Percentiles rank a stretch among this genome's conserved stretches.
Conservation (phyloP, 2,797 vertebrate genomes). For the Petrocephalus schoutedeni region DNA sequence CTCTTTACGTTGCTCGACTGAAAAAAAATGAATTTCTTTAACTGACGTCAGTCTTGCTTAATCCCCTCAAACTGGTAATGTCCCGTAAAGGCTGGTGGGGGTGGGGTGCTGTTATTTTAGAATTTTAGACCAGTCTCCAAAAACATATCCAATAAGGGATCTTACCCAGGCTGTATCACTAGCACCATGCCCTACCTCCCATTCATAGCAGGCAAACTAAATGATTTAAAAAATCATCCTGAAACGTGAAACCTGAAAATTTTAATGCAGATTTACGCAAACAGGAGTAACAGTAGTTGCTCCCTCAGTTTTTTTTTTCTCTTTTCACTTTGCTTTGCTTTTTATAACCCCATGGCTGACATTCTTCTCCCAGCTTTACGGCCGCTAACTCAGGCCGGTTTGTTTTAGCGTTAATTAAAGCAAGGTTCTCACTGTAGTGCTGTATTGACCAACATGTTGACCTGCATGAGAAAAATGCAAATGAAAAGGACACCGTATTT, state of each 20-base stretch:
- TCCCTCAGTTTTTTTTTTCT: constrained; percentile 9
- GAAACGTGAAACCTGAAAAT: background rate
- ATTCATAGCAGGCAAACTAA: constrained; percentile 26
- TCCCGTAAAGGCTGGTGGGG: constrained; percentile 34
- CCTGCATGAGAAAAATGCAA: background rate
- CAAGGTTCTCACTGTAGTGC: constrained; percentile 39
- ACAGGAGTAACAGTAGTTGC: background rate
- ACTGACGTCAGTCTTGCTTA: constrained; percentile 37
- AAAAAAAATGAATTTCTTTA: constrained; percentile 33
- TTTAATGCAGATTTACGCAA: constrained; percentile 20
- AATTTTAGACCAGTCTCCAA: constrained; percentile 40
- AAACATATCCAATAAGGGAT: constrained; percentile 34
- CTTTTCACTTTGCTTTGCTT: background rate
- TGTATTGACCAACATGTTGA: constrained; percentile 35
- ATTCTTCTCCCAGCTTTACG: constrained; percentile 21
- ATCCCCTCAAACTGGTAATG: constrained; percentile 33
- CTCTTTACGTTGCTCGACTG: constrained; percentile 31
- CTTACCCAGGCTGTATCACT: constrained; percentile 30
- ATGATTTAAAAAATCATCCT: constrained; percentile 20
- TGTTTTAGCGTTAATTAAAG: constrained; percentile 45
- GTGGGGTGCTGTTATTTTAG: background rate
- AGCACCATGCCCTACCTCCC: background rate
- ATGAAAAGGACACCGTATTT: constrained; percentile 25
- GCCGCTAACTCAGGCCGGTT: constrained; percentile 49
- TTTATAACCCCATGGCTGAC: background rate